Evolutionary conservation across 2,113 vertebrate species (phyloP).

Genomic region (Pipra filicauda): DNA sequence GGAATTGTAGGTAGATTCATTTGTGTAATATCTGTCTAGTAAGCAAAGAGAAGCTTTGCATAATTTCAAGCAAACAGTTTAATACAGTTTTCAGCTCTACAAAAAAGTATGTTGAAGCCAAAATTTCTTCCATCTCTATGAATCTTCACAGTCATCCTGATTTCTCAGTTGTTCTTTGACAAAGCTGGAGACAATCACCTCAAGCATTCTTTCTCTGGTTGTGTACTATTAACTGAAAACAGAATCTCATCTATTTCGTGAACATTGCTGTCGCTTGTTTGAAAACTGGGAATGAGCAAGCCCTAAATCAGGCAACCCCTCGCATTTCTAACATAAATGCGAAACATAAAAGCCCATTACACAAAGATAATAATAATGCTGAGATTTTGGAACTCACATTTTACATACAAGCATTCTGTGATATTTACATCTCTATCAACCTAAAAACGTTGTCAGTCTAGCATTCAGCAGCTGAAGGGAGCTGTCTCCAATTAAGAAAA

Average conservation of each 20-base stretch:
- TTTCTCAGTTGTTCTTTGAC: neutral
- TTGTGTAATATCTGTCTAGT: neutral
- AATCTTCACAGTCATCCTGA: neutral
- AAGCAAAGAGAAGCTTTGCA: neutral
- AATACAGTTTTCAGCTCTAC: neutral
- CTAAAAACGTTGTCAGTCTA: neutral
- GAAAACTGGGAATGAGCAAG: neutral
- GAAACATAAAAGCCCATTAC: neutral
- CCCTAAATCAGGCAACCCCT: neutral
- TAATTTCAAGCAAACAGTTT: neutral
- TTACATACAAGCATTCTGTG: neutral
- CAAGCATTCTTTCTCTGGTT: neutral
- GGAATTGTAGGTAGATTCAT: neutral
- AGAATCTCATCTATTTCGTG: neutral
- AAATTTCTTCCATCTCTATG: neutral
- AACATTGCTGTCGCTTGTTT: neutral
- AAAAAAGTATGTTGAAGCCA: neutral
- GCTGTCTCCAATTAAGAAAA: constrained; percentile 14
- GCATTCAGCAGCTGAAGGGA: neutral
- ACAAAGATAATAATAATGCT: neutral
- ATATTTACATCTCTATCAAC: neutral
- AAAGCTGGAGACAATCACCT: neutral
- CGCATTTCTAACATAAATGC: no score
- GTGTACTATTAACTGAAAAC: neutral
- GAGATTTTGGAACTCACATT: neutral